Conservation (phyloP, 2,113 vertebrate species). For the Seriola aureovittata region DNA sequence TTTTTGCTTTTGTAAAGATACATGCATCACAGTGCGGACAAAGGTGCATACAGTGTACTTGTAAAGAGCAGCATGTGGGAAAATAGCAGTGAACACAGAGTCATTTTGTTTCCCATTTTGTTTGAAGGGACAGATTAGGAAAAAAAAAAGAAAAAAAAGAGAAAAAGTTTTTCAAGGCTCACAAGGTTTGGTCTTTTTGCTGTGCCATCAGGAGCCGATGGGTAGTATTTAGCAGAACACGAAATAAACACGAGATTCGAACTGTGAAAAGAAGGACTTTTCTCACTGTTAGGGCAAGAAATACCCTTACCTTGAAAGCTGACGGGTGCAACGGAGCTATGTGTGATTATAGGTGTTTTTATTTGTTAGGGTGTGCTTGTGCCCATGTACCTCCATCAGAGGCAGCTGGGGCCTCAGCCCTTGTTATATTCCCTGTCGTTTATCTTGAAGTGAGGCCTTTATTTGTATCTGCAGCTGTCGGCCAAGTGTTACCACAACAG, state of each 20-base stretch:
- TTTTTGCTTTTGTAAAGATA: conserved; percentile 59
- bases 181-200: conserved; percentile 17
- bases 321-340: conserved; percentile 1
- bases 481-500: conserved; percentile 67
- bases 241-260: conserved; percentile 23
- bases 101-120: conserved; percentile 26
- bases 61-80: conserved; percentile 41
- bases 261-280: conserved; percentile 37
- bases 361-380: conserved; percentile 26
- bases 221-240: conserved; percentile 32
- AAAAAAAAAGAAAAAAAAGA: not conserved
- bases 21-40: conserved; percentile 36
- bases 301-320: conserved; percentile 37
- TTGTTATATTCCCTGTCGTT: conserved; percentile 70
- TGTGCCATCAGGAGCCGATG: not conserved
- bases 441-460: conserved; percentile 68
- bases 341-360: conserved; percentile 55
- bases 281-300: conserved; percentile 17
- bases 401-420: conserved; percentile 63
- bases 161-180: conserved; percentile 10
- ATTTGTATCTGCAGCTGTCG: conserved; percentile 78
- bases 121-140: not conserved
- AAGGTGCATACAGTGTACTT: conserved; percentile 25
- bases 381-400: conserved; percentile 31
- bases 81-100: conserved; percentile 32